Conservation (phyloP, 2,113 vertebrate species). For the Labeo rohita region DNA sequence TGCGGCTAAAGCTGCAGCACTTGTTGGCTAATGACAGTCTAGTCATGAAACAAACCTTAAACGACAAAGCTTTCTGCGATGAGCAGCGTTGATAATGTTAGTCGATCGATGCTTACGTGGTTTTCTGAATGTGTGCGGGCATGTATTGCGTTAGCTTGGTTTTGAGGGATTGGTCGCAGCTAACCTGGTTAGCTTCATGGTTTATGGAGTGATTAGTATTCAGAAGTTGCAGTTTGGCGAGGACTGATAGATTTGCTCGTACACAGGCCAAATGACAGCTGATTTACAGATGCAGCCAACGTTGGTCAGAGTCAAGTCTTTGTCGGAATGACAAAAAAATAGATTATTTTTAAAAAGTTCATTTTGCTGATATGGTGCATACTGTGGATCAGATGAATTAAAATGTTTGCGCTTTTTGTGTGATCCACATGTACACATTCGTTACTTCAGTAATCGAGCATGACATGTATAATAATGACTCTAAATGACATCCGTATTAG, state of each 20-base stretch:
- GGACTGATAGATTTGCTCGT: neutral
- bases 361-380: neutral
- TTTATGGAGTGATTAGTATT: constrained; percentile 14
- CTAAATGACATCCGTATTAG: neutral
- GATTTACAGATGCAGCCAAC: neutral
- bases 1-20: constrained; percentile 33
- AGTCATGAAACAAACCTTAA: constrained; percentile 12
- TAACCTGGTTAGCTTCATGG: constrained; percentile 24
- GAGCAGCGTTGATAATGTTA: neutral
- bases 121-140: neutral
- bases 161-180: constrained; percentile 6
- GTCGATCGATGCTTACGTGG: neutral
- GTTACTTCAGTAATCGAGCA: neutral
- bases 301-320: neutral
- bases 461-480: neutral
- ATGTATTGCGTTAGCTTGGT: neutral
- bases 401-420: neutral
- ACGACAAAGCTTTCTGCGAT: neutral
- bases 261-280: constrained; percentile 1
- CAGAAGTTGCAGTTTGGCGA: constrained; percentile 24
- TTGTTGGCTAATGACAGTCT: constrained; percentile 39
- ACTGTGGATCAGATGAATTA: neutral
- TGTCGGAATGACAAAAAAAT: neutral
- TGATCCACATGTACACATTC: neutral
- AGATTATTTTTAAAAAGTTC: neutral